These are phyloP conservation scores for Brachionus paranguensis DNA, from an alignment of 1,140 invertebrate species.

Conservation along the genomic window DNA sequence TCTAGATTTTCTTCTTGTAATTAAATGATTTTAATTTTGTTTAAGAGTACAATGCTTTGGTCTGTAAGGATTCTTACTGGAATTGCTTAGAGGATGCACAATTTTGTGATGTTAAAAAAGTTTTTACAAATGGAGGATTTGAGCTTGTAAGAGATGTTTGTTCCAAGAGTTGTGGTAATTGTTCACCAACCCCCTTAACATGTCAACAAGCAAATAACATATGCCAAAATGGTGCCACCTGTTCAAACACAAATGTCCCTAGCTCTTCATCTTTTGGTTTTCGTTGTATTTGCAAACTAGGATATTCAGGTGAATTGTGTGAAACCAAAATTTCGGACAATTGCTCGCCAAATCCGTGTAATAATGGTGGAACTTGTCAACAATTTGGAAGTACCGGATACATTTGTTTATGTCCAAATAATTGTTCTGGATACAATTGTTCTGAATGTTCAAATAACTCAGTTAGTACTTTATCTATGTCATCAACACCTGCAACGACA, in stretches of 20 bases:
- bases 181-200: neutral
- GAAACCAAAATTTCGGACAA: conserved; percentile 55
- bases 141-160: neutral
- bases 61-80: neutral
- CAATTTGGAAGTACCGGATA: neutral
- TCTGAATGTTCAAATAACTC: neutral
- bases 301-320: conserved; percentile 45
- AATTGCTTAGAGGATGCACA: neutral
- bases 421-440: conserved; percentile 2
- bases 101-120: neutral
- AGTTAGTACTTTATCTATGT: neutral
- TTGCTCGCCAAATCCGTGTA: conserved; percentile 35
- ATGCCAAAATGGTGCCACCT: conserved; percentile 48
- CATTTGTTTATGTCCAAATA: conserved; percentile 26
- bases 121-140: neutral
- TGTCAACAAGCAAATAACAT: neutral
- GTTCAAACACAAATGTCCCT: conserved; percentile 31
- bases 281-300: conserved; percentile 58
- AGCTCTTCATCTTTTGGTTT: neutral
- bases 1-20: too few species aligned
- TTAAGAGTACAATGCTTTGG: conserved; percentile 27
- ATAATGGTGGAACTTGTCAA: conserved; percentile 39
- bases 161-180: neutral
- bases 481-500: too few species aligned
- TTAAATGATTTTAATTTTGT: neutral